Percentiles rank a stretch among this genome's conserved stretches.
Evolutionary conservation across 2,888 invertebrate species (phyloP).

Genomic region (Encarsia formosa): DNA sequence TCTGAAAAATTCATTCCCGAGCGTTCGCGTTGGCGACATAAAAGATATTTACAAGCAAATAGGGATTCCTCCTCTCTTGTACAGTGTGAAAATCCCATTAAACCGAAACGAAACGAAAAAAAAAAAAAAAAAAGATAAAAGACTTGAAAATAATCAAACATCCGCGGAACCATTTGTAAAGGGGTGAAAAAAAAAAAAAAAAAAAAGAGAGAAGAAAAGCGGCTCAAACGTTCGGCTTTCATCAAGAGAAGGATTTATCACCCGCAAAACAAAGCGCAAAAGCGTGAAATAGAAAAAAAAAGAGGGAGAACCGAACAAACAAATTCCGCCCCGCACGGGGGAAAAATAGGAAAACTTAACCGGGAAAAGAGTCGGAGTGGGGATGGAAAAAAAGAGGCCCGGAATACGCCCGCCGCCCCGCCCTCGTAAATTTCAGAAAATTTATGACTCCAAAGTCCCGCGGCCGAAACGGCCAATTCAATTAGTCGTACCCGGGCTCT

Average conservation of each 20-base stretch:
- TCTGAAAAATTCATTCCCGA: too few relatives aligned
- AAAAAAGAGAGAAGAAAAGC: too few relatives aligned
- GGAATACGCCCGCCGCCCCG: background rate
- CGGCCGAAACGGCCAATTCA: conserved; percentile 21
- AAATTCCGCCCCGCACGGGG: background rate
- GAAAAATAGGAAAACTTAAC: conserved; percentile 5
- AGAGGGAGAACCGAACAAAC: background rate
- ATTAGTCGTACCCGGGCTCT: conserved; percentile 8
- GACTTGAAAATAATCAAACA: too few relatives aligned
- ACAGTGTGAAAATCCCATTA: too few relatives aligned
- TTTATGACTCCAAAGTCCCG: conserved; percentile 21
- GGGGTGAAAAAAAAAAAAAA: too few relatives aligned
- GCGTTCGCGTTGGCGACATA: too few relatives aligned
- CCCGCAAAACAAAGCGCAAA: background rate
- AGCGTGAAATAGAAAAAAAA: background rate
- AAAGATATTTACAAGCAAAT: too few relatives aligned
- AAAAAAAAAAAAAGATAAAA: too few relatives aligned
- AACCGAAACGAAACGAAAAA: background rate
- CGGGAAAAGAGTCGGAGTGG: conserved; percentile 3
- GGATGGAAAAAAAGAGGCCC: background rate
- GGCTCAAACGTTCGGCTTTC: conserved; percentile 25
- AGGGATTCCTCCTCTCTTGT: too few relatives aligned
- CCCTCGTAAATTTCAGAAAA: conserved; percentile 16
- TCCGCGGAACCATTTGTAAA: too few relatives aligned
- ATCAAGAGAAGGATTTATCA: conserved; percentile 26